phyloP scores from a whole-genome alignment of 2,888 invertebrate species.

The Mimumesa dahlbomi region DNA sequence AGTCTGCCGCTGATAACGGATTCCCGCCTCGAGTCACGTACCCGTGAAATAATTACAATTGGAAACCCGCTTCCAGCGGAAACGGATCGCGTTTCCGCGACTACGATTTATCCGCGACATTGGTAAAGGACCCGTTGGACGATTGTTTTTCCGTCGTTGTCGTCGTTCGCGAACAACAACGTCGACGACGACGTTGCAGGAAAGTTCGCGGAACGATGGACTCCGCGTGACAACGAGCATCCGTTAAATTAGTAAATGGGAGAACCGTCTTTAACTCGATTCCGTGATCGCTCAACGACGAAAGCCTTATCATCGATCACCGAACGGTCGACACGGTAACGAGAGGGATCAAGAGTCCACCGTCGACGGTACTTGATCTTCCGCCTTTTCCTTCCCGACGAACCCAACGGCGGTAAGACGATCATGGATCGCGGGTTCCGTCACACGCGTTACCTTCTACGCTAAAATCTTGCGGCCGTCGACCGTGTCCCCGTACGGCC shows the following conservation, averaged over 20 bases:
- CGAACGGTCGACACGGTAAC: not conserved
- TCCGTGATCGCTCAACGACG: conserved; percentile 10
- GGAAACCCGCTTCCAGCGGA: no score
- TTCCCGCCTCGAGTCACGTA: conserved; percentile 3
- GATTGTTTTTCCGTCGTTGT: no score
- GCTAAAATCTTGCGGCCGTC: not conserved
- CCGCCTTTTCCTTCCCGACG: not conserved
- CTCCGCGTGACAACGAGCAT: no score
- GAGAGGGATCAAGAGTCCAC: not conserved
- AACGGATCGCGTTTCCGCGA: no score
- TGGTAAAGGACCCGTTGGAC: no score
- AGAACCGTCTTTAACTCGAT: conserved; percentile 7
- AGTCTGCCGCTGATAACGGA: conserved; percentile 10
- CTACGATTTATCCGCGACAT: no score
- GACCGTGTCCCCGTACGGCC: conserved; percentile 5
- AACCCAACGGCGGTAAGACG: not conserved
- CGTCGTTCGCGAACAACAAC: no score
- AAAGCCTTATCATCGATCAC: conserved; percentile 31
- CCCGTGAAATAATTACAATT: not conserved
- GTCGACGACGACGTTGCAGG: no score
- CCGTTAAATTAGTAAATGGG: conserved; percentile 17
- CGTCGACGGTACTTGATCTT: conserved; percentile 21
- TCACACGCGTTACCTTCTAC: no score
- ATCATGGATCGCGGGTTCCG: no score
- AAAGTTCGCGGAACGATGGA: no score